Percentiles rank a stretch among this genome's conserved stretches.
These are phyloP conservation scores for Sitta europaea DNA, from an alignment of 2,113 vertebrate species.

Conservation along the genomic window DNA sequence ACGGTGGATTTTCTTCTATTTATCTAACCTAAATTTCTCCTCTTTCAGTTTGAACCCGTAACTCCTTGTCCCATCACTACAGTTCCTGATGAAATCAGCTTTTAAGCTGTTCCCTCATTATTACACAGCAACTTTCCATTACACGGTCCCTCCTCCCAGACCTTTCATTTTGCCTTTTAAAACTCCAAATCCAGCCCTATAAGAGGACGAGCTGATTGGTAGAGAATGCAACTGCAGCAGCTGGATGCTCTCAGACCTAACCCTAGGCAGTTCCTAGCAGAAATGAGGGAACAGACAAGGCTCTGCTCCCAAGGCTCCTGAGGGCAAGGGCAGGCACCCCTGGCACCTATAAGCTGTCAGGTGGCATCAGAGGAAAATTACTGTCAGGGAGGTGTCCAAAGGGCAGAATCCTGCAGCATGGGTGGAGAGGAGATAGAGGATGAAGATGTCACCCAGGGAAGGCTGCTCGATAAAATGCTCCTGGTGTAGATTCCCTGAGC, in stretches of 20 bases:
- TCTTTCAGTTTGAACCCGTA: neutral
- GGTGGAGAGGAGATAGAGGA: neutral
- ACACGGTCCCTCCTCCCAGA: neutral
- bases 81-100: neutral
- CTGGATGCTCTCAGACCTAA: neutral
- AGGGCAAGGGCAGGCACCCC: neutral
- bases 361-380: neutral
- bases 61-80: neutral
- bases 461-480: neutral
- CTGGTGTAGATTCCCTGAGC: neutral
- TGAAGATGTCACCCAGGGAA: neutral
- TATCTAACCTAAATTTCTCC: neutral
- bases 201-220: accelerated
- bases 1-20: neutral
- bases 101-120: neutral
- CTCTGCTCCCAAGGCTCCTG: neutral
- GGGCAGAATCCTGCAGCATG: neutral
- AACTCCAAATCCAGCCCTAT: neutral
- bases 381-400: neutral
- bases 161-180: neutral
- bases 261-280: neutral
- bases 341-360: neutral
- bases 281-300: too few relatives aligned
- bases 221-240: neutral
- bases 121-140: accelerated